These are phyloP conservation scores for Tachysurus vachellii DNA, from an alignment of 2,113 vertebrate species.

Conservation along the genomic window DNA sequence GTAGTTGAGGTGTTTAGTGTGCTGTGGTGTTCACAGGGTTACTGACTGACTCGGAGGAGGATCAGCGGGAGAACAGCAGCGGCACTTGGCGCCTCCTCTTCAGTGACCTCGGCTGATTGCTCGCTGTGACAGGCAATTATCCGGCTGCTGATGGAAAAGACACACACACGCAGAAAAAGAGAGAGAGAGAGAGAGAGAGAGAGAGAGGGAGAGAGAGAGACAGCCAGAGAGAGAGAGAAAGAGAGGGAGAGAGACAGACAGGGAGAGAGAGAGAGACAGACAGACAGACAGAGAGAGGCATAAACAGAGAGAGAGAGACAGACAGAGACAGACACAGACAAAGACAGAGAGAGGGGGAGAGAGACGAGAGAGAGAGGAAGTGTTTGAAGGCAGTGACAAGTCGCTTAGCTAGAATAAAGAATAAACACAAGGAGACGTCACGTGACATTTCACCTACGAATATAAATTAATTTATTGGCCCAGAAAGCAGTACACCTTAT, in stretches of 20 bases:
- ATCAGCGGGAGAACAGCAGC: conserved; percentile 1
- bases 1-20: neutral
- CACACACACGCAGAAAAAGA: no score
- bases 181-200: neutral
- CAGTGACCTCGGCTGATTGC: conserved; percentile 41
- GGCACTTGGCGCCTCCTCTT: conserved; percentile 25
- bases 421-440: conserved; percentile 28
- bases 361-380: neutral
- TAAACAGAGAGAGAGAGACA: no score
- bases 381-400: neutral
- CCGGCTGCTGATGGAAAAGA: conserved; percentile 6
- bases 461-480: conserved; percentile 54
- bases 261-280: neutral
- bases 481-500: conserved; percentile 44
- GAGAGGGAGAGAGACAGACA: neutral
- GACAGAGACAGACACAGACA: no score
- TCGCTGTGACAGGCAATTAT: conserved; percentile 52
- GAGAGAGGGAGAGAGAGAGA: neutral
- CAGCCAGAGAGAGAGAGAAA: neutral
- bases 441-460: conserved; percentile 44
- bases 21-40: conserved; percentile 9
- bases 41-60: conserved; percentile 21
- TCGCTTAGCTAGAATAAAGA: neutral
- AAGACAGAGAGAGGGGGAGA: neutral
- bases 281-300: no score